These are phyloP conservation scores for Synanthedon vespiformis DNA, from an alignment of 2,888 invertebrate genomes.

Conservation along the genomic window DNA sequence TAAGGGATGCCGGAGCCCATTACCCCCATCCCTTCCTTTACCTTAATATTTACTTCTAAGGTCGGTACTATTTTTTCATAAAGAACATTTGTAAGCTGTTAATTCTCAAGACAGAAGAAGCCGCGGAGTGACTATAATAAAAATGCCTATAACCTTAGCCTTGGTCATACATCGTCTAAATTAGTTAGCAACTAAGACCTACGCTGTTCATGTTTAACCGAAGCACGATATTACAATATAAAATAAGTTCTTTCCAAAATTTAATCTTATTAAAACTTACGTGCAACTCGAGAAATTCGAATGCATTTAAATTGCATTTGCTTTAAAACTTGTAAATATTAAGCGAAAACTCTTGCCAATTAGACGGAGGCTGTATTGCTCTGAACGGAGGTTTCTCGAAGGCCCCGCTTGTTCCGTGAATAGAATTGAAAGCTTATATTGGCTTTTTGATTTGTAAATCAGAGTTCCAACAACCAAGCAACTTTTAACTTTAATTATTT, in stretches of 20 bases:
- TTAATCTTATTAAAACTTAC: conserved; percentile 22
- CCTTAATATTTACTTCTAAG: too few relatives aligned
- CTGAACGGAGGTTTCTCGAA: conserved; percentile 36
- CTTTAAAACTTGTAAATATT: conserved; percentile 51
- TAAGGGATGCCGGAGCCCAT: too few relatives aligned
- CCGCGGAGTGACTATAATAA: too few relatives aligned
- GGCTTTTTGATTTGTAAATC: conserved; percentile 37
- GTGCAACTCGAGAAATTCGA: conserved; percentile 24
- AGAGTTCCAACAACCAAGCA: conserved; percentile 3
- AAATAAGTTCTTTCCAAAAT: conserved; percentile 11
- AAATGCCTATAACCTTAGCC: too few relatives aligned
- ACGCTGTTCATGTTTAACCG: too few relatives aligned
- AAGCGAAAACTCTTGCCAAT: conserved; percentile 54
- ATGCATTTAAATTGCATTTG: conserved; percentile 40
- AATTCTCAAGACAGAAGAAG: too few relatives aligned
- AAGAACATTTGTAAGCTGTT: too few relatives aligned
- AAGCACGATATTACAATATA: too few relatives aligned
- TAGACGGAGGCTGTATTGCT: conserved; percentile 43
- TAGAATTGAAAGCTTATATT: conserved; percentile 40
- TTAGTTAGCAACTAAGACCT: too few relatives aligned
- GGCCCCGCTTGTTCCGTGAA: conserved; percentile 27
- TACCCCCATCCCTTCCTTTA: too few relatives aligned
- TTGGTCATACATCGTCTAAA: too few relatives aligned
- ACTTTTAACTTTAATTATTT: not conserved
- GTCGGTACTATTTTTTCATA: too few relatives aligned